Base-by-base conservation (phyloP, 2,888 invertebrate genomes). In the Torymus tubicola region DNA sequence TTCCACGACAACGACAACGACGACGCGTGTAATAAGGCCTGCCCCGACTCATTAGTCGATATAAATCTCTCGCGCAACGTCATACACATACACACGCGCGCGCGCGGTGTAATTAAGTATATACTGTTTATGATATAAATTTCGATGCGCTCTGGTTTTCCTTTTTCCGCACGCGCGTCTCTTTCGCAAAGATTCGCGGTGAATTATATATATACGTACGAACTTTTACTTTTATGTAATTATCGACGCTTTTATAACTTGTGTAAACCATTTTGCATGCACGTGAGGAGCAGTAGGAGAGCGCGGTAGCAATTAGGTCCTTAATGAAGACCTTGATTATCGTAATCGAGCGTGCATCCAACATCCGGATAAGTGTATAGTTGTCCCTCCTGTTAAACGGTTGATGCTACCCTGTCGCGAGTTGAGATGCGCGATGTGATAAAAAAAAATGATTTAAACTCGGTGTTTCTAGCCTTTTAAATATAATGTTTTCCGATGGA, bases 161-260 rank as follows among this genome's bases (percentile, higher is more conserved):
- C 42, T 53, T 14, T 65, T 60, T 71, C 24, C 14, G 24, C 31
- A 2, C 2, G 21, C 21, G 1, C 21, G 55, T n/a, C 58, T 70
- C 52, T 42, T 16, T 55, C 5, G 3, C 12, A 16, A 70, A n/a
- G 31, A n/a, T 31, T 31, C 0, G 31, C 16, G n/a, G 14, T 21
- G 16, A 50, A 74, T 50, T 16, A 67, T 12, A 24, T 18, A 70
- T 58, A n/a, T 13, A 55, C 58, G 65, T 16, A 21, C 8, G 42
- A 67, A 72, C 72, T 81, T 77, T 81, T 81, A 81, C 80, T 76
- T 81, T 81, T 81, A 81, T 31, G 58, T 68, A 81, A 81, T 60
- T 21, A 57, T 5, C 31, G 58, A 5, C 67, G 67, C 76, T 4
- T 55, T 21, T 69, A 63, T 42, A 42, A 42, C 61, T 14, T n/a